Conservation (phyloP, 1,140 invertebrate genomes). For the Cecropterus lyciades region DNA sequence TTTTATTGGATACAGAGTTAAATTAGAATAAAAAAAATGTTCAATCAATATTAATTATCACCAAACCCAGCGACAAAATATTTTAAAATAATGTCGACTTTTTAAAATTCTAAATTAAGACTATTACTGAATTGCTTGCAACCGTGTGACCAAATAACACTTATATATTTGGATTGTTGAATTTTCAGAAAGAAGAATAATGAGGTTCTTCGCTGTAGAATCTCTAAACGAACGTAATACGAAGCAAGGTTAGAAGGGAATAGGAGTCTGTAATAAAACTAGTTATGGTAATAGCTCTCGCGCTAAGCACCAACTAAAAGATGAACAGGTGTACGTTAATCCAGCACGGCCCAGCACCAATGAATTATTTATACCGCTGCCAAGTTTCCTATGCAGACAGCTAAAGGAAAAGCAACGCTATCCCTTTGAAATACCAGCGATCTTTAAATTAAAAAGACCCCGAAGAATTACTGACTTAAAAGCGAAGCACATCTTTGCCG, state of each 20-base stretch:
- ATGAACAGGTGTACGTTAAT: slow-evolving; percentile 35
- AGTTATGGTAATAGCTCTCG: slow-evolving; percentile 31
- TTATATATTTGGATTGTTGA: no score
- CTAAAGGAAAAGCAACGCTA: slow-evolving; percentile 5
- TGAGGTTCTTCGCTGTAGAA: not conserved
- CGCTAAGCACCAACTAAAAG: slow-evolving; percentile 31
- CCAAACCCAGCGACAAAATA: no score
- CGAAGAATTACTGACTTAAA: slow-evolving; percentile 27
- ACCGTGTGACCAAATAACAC: no score
- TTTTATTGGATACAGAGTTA: no score
- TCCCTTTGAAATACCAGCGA: not conserved
- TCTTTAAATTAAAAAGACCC: not conserved
- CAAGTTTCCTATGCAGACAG: not conserved
- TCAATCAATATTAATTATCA: no score
- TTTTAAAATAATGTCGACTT: no score
- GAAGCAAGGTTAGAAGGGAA: slow-evolving; percentile 3
- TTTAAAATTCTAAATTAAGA: no score
- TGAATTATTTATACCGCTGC: slow-evolving; percentile 31
- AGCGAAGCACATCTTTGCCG: slow-evolving; percentile 32
- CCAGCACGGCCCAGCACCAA: slow-evolving; percentile 15
- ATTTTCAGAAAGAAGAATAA: not conserved
- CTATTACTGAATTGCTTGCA: no score
- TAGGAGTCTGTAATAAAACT: slow-evolving; percentile 24
- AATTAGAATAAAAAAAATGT: no score
- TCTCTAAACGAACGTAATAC: not conserved